phyloP scores from a whole-genome alignment of 2,888 invertebrate species.

The Xestia c-nigrum region DNA sequence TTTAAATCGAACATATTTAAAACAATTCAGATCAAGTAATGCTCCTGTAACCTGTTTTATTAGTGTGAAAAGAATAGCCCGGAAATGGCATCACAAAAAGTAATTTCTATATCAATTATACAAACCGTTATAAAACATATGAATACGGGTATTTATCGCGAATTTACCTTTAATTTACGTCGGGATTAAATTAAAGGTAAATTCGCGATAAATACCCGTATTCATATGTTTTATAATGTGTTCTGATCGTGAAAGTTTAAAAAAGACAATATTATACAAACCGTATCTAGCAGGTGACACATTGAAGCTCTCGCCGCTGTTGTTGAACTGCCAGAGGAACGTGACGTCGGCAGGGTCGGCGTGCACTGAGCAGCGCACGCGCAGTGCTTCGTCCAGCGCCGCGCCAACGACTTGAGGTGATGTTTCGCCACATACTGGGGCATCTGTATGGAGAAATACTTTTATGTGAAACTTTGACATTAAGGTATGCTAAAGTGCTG shows the following conservation, averaged over 20 bases:
- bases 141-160: too few relatives aligned
- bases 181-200: too few relatives aligned
- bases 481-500: neutral
- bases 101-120: neutral
- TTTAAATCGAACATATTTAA: neutral
- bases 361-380: conserved; percentile 95
- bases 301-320: conserved; percentile 96
- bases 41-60: neutral
- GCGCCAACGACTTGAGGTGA: conserved; percentile 95
- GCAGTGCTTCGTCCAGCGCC: conserved; percentile 95
- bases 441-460: conserved; percentile 89
- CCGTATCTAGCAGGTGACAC: conserved; percentile 93
- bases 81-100: neutral
- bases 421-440: conserved; percentile 94
- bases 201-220: too few relatives aligned
- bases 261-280: conserved; percentile 71
- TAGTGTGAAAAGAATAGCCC: neutral
- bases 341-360: conserved; percentile 96
- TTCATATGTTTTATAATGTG: too few relatives aligned
- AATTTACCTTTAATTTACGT: too few relatives aligned
- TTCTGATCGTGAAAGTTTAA: too few relatives aligned
- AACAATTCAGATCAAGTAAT: neutral
- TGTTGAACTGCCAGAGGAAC: conserved; percentile 97
- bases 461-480: neutral
- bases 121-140: too few relatives aligned